Percentiles rank a stretch among this genome's conserved stretches.
Evolutionary conservation across 2,113 vertebrate species (phyloP).

Genomic region (Amphiprion ocellaris): DNA sequence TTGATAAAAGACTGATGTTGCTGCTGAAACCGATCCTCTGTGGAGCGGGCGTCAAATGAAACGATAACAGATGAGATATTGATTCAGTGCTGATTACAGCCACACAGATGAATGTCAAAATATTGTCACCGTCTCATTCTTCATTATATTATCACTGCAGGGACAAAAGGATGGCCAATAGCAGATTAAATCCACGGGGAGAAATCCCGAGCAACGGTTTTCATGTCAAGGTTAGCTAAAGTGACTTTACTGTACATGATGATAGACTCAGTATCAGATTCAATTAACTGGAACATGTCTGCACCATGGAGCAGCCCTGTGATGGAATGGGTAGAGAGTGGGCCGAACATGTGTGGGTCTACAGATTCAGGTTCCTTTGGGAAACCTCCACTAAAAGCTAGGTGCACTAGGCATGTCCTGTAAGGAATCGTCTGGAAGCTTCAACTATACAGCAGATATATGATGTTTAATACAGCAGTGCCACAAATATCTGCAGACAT

Average conservation of each 20-base stretch:
- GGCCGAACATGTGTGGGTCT: constrained; percentile 17
- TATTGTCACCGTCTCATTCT: constrained; percentile 63
- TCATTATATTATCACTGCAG: constrained; percentile 65
- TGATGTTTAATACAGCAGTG: constrained; percentile 14
- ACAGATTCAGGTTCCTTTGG: constrained; percentile 6
- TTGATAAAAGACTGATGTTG: constrained; percentile 53
- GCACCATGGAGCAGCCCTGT: background rate
- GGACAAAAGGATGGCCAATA: constrained; percentile 57
- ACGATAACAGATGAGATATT: constrained; percentile 73
- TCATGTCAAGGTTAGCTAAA: constrained; percentile 69
- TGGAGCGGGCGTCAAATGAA: constrained; percentile 38
- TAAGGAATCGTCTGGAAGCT: background rate
- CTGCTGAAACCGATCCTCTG: constrained; percentile 32
- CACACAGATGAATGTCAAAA: constrained; percentile 70
- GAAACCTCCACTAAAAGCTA: constrained; percentile 20
- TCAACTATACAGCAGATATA: background rate
- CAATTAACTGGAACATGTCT: constrained; percentile 57
- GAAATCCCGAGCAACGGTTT: constrained; percentile 38
- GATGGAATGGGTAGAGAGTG: constrained; percentile 2
- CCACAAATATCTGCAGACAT: constrained; percentile 35
- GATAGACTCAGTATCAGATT: constrained; percentile 63
- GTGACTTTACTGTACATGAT: constrained; percentile 50
- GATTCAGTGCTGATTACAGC: constrained; percentile 69
- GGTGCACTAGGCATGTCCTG: background rate
- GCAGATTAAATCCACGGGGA: constrained; percentile 51